Evolutionary conservation across 2,888 invertebrate genomes (phyloP), one percentile per base, ranked within the genome.

Genomic region (Doris montereyensis): DNA sequence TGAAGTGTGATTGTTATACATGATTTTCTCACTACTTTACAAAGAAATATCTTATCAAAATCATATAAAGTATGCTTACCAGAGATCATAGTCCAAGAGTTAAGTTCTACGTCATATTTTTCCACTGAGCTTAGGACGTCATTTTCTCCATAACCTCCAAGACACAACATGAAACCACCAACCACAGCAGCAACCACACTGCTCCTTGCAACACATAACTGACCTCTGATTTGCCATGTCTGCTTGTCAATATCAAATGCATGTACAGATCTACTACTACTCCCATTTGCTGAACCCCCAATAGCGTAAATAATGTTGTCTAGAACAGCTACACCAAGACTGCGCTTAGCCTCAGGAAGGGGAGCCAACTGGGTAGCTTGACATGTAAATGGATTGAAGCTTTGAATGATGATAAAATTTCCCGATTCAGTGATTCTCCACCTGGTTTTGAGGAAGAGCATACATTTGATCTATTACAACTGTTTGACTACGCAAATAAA

Each of bases 161-260:
- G n/a, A 17, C 79, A 80, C 71, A 79, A 62, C 8, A 82, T 71
- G n/a, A 35, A 65, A 0, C 80, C 81, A 21, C 78, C 76, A 1
- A 77, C 30, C 1, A 75, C 82, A 28, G 70, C 75, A 8, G 76
- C 81, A 0, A 70, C 68, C 0, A 82, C 75, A 68, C 82, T 82
- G 21, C 81, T 79, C 28, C 82, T 68, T 8, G 77, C 75, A n/a
- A 70, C 75, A 71, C 78, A 78, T 32, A 82, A 58, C 30, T 65
- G 65, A 10, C 79, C 79, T 17, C 67, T 30, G n/a, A 30, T 34
- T 21, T 71, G 74, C 82, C 82, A 82, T 26, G 35, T 21, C 35
- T 79, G 70, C 28, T 81, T 77, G 57, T 82, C 82, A 60, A 79
- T 82, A 68, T 82, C 78, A 65, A 77, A 82, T n/a, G 77, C 77